A percentile compares a stretch with the other conserved stretches of the same genome.
phyloP scores from a whole-genome alignment of 2,888 invertebrate genomes.

The Clistopyga incitator region DNA sequence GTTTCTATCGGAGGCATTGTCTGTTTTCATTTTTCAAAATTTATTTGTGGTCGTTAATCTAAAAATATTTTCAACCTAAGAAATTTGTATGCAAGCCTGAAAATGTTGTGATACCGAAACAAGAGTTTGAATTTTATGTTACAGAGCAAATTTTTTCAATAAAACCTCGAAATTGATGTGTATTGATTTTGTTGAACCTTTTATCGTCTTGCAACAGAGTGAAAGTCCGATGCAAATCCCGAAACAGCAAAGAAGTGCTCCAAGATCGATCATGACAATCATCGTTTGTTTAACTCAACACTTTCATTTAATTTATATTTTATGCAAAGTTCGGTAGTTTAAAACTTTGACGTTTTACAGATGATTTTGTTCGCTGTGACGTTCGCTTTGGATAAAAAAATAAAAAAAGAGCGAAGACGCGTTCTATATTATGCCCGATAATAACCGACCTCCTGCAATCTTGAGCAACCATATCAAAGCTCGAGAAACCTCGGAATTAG shows the following conservation, averaged over 20 bases:
- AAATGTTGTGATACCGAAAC: too few relatives aligned
- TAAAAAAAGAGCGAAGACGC: not conserved
- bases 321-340: not conserved
- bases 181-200: slow-evolving; percentile 50
- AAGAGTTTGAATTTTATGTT: too few relatives aligned
- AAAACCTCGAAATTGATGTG: too few relatives aligned
- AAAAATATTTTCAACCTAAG: too few relatives aligned
- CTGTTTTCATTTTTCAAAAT: too few relatives aligned
- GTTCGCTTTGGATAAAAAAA: slow-evolving; percentile 17
- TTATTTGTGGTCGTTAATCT: too few relatives aligned
- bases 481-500: not conserved
- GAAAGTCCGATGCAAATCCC: slow-evolving; percentile 63
- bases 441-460: not conserved
- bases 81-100: too few relatives aligned
- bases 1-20: too few relatives aligned
- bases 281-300: slow-evolving; percentile 12
- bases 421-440: not conserved
- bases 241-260: slow-evolving; percentile 64
- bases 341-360: slow-evolving; percentile 15
- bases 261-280: slow-evolving; percentile 67
- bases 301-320: not conserved
- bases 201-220: slow-evolving; percentile 63
- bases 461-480: not conserved
- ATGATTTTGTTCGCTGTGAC: slow-evolving; percentile 34
- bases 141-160: too few relatives aligned